Percentiles rank a stretch among this genome's conserved stretches.
Conservation (phyloP, 2,797 vertebrate genomes). For the Todus mexicanus region DNA sequence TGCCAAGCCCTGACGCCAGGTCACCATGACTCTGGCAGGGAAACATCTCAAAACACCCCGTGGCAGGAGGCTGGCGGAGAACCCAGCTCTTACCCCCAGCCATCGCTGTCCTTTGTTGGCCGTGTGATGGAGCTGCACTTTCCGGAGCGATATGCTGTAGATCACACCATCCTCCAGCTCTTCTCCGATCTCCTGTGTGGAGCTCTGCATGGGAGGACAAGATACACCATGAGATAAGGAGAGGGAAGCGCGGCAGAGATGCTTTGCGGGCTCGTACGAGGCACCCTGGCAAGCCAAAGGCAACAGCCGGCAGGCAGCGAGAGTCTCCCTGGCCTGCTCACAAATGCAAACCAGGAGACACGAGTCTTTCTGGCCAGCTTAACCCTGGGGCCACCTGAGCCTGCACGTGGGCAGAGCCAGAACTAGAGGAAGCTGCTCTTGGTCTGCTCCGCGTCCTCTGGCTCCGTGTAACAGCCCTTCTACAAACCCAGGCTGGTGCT, state of each 20-base stretch:
- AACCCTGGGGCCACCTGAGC: neutral
- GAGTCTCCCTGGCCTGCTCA: neutral
- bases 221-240: neutral
- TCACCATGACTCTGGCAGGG: neutral
- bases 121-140: constrained; percentile 91
- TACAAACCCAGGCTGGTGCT: neutral
- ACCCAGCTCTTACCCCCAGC: constrained; percentile 84
- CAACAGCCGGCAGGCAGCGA: neutral
- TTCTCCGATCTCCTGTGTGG: constrained; percentile 98
- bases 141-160: constrained; percentile 95
- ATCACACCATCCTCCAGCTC: constrained; percentile 94
- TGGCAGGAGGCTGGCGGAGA: neutral
- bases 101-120: constrained; percentile 94
- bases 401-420: neutral
- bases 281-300: neutral
- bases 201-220: constrained; percentile 78
- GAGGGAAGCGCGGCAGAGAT: neutral
- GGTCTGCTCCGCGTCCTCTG: neutral
- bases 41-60: neutral
- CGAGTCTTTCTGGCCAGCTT: neutral
- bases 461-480: neutral
- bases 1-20: neutral
- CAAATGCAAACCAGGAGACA: neutral
- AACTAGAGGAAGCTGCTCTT: neutral
- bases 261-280: accelerated